These are phyloP conservation scores for Pogona vitticeps DNA, from an alignment of 2,113 vertebrate species.

Conservation along the genomic window DNA sequence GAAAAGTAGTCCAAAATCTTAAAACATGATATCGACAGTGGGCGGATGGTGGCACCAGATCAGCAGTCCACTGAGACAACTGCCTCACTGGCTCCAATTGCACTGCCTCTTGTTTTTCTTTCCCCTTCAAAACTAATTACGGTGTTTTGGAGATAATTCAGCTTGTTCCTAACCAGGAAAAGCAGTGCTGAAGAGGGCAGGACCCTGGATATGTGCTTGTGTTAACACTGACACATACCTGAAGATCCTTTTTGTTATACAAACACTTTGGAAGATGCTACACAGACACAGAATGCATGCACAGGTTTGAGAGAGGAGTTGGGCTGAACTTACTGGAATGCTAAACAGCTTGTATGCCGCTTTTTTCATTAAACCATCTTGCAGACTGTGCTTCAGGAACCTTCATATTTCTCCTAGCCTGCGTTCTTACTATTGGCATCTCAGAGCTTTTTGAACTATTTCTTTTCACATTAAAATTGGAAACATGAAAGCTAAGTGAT, in stretches of 20 bases:
- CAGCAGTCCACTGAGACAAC: too few species aligned
- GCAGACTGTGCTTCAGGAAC: conserved; percentile 26
- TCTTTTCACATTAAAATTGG: conserved; percentile 51
- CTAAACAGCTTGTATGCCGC: not conserved
- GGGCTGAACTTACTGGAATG: not conserved
- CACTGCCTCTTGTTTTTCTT: not conserved
- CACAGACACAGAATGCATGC: not conserved
- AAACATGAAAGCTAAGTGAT: conserved; percentile 49
- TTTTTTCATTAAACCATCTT: too few species aligned
- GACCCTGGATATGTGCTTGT: not conserved
- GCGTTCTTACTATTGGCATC: not conserved
- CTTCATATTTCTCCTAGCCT: conserved; percentile 19
- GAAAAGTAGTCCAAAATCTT: too few species aligned
- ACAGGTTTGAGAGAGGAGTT: not conserved
- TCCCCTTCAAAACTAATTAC: not conserved
- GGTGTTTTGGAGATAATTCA: not conserved
- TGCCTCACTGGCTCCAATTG: too few species aligned
- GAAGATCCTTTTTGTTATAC: not conserved
- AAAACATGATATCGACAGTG: too few species aligned
- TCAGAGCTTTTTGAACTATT: conserved; percentile 45
- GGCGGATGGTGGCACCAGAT: too few species aligned
- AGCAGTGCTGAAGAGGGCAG: too few species aligned
- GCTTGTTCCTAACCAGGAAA: not conserved
- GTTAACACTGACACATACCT: not conserved
- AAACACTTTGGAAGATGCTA: not conserved